A percentile compares a stretch with the other conserved stretches of the same genome.
Conservation (phyloP, 1,140 invertebrate species). For the Latrodectus geometricus region DNA sequence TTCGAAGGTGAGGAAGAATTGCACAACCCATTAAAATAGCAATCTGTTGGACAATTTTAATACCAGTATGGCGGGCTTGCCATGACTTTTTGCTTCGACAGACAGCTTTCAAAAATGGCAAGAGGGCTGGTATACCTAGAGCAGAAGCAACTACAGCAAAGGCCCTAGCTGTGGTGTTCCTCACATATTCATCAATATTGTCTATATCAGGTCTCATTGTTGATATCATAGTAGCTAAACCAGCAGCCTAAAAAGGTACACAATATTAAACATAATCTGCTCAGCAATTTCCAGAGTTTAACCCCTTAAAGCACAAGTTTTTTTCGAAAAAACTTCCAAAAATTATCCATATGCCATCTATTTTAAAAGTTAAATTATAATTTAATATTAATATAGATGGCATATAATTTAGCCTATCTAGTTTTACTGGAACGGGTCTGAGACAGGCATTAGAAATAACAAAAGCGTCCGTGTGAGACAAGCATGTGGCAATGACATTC, state of each 20-base stretch:
- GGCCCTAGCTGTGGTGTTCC: slow-evolving; percentile 98
- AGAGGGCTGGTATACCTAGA: slow-evolving; percentile 94
- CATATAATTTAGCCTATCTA: too few relatives aligned
- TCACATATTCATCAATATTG: slow-evolving; percentile 99
- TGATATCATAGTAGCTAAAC: slow-evolving; percentile 99
- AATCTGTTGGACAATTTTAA: slow-evolving; percentile 99
- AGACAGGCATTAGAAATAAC: too few relatives aligned
- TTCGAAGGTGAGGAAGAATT: slow-evolving; percentile 97
- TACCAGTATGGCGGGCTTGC: slow-evolving; percentile 99
- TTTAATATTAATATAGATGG: too few relatives aligned
- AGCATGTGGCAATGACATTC: too few relatives aligned
- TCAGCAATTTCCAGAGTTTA: too few relatives aligned
- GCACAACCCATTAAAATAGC: slow-evolving; percentile 99
- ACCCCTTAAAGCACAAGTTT: too few relatives aligned
- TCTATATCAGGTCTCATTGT: slow-evolving; percentile 99
- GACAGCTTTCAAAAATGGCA: slow-evolving; percentile 99
- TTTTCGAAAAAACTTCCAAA: too few relatives aligned
- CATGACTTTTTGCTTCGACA: slow-evolving; percentile 99
- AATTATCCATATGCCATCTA: too few relatives aligned
- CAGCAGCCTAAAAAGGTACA: slow-evolving; percentile 80
- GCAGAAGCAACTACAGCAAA: slow-evolving; percentile 99
- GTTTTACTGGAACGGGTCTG: too few relatives aligned
- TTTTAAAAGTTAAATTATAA: too few relatives aligned
- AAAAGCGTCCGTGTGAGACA: too few relatives aligned
- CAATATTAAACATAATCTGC: background rate